Percentiles rank a stretch among this genome's conserved stretches.
Conservation (phyloP, 2,888 invertebrate species). For the Hypena proboscidalis region DNA sequence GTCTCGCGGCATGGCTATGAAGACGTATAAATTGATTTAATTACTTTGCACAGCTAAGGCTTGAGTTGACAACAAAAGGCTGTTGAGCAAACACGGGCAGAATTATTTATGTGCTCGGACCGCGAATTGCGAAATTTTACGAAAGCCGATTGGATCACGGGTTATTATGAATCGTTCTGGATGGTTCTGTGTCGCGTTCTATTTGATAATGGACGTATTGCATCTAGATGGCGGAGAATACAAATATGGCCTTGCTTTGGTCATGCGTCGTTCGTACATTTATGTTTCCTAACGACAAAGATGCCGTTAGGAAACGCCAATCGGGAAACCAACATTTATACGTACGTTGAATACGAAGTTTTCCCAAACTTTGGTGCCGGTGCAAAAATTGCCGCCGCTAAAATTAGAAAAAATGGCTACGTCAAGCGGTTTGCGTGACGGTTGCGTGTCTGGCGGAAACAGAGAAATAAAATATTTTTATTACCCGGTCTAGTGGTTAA, state of each 20-base stretch:
- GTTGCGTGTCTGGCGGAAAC: constrained; percentile 50
- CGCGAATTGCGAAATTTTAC: constrained; percentile 33
- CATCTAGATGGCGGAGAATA: too few relatives aligned
- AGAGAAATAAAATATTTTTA: constrained; percentile 75
- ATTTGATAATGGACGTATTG: too few relatives aligned
- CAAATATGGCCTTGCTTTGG: too few relatives aligned
- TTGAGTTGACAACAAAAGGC: constrained; percentile 29
- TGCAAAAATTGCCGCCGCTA: too few relatives aligned
- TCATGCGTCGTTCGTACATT: too few relatives aligned
- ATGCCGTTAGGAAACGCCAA: too few relatives aligned
- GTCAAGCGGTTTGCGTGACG: constrained; percentile 64
- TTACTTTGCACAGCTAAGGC: constrained; percentile 42
- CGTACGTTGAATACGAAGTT: too few relatives aligned
- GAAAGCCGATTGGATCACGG: constrained; percentile 17
- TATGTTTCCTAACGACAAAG: too few relatives aligned
- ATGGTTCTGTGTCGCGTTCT: constrained; percentile 22
- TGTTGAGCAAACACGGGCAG: constrained; percentile 37
- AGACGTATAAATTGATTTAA: constrained; percentile 59
- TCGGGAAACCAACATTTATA: too few relatives aligned
- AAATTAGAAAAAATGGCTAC: constrained; percentile 68
- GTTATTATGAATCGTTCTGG: constrained; percentile 27
- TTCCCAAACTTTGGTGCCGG: too few relatives aligned
- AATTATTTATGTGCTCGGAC: constrained; percentile 43
- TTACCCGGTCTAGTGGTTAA: constrained; percentile 64
- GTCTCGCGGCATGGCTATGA: constrained; percentile 31